phyloP scores from a whole-genome alignment of 2,113 vertebrate genomes.

The Plecotus auritus region DNA sequence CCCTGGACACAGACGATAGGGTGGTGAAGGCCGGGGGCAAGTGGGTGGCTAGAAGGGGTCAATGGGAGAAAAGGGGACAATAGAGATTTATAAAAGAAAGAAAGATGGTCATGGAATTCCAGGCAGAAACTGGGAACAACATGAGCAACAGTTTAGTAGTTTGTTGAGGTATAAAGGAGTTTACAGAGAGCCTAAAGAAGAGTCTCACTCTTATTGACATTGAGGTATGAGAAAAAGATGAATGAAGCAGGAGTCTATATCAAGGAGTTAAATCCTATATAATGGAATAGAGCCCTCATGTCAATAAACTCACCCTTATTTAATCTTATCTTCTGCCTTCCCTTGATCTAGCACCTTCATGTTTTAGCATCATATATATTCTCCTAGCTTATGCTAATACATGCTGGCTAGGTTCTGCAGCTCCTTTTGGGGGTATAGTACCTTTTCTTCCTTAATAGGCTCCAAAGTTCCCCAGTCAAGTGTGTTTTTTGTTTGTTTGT shows the following conservation, averaged over 20 bases:
- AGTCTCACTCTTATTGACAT: not conserved
- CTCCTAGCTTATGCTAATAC: not conserved
- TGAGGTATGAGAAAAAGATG: not conserved
- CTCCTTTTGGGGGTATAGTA: not conserved
- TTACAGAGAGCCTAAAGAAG: not conserved
- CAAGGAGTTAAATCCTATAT: not conserved
- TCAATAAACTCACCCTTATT: not conserved
- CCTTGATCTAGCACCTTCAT: not conserved
- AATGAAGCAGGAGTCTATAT: not conserved
- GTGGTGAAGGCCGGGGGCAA: too few relatives aligned
- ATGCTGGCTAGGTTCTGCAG: not conserved
- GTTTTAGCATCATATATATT: not conserved
- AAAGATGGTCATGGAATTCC: not conserved
- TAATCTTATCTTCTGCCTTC: not conserved
- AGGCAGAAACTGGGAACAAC: not conserved
- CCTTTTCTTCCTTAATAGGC: not conserved
- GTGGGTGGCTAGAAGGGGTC: too few relatives aligned
- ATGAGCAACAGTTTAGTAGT: not conserved
- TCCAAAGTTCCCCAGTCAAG: not conserved
- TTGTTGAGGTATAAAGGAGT: not conserved
- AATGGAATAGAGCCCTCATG: not conserved
- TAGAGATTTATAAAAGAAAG: not conserved
- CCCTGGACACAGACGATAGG: too few relatives aligned
- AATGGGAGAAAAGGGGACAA: too few relatives aligned
- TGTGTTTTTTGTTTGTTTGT: not conserved